A percentile compares a stretch with the other conserved stretches of the same genome.
phyloP scores from a whole-genome alignment of 23 tunicate species.

The Halocynthia aurantium region DNA sequence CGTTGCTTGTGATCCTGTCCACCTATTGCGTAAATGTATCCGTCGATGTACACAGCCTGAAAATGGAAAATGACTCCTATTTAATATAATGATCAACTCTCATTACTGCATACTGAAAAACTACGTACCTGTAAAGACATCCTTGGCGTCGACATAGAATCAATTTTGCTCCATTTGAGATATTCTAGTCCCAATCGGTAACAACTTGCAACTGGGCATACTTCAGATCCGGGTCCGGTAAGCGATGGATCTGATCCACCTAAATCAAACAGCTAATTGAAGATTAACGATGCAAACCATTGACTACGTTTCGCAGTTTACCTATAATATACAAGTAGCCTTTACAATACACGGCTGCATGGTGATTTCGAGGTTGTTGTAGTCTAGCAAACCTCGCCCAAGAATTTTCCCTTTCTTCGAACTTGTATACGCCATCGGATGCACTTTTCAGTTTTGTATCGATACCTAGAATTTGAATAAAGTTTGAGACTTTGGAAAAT shows the following conservation, averaged over 20 bases:
- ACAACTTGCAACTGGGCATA: conserved; percentile 69
- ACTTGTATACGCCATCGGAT: conserved; percentile 70
- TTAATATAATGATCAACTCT: too few species aligned
- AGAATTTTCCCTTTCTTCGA: conserved; percentile 68
- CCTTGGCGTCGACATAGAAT: conserved; percentile 75
- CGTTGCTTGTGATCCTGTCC: conserved; percentile 94
- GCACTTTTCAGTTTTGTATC: conserved; percentile 58
- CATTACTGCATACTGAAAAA: too few species aligned
- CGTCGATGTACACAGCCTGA: conserved; percentile 60
- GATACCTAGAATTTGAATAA: conserved; percentile 38
- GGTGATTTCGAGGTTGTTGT: conserved; percentile 79
- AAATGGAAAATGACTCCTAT: not conserved
- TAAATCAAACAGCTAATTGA: not conserved
- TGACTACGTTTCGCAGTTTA: not conserved
- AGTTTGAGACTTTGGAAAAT: not conserved
- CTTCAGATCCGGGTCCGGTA: conserved; percentile 86
- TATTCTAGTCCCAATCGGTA: conserved; percentile 67
- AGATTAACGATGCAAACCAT: too few species aligned
- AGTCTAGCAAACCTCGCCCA: conserved; percentile 76
- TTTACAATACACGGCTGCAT: conserved; percentile 79
- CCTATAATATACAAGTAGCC: conserved; percentile 78
- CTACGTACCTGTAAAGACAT: conserved; percentile 77
- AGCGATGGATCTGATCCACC: conserved; percentile 94
- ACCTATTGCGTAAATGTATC: conserved; percentile 81
- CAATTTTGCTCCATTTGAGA: conserved; percentile 73